Evolutionary conservation across 2,113 vertebrate genomes (phyloP).

Genomic region (Scopus umbretta): DNA sequence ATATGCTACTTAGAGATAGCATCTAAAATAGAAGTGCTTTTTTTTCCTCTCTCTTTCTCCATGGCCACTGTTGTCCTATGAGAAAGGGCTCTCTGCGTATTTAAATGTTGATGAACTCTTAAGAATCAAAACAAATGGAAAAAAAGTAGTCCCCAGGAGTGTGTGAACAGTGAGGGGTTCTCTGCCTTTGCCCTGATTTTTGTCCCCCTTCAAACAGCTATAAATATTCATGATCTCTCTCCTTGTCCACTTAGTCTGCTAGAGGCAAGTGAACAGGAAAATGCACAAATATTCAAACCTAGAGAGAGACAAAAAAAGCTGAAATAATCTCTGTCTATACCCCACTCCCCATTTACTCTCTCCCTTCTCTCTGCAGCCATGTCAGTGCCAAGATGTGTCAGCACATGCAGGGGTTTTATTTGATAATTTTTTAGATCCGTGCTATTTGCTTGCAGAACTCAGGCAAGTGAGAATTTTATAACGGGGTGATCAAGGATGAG

Average conservation of each 20-base stretch:
- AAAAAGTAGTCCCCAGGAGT: neutral
- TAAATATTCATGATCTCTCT: neutral
- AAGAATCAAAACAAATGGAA: slow-evolving; percentile 41
- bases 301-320: neutral
- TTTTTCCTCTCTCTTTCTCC: neutral
- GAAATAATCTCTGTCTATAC: neutral
- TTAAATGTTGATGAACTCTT: slow-evolving; percentile 26
- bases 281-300: neutral
- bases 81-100: neutral
- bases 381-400: neutral
- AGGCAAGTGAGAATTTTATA: neutral
- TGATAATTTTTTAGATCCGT: neutral
- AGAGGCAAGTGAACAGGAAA: neutral
- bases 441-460: neutral
- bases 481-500: neutral
- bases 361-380: neutral
- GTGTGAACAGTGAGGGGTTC: neutral
- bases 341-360: neutral
- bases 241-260: neutral
- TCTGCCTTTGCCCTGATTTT: neutral
- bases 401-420: neutral
- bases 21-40: neutral
- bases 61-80: neutral
- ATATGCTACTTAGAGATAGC: neutral
- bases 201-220: neutral